Conservation (phyloP, 2,888 invertebrate genomes). For the Diadegma fenestrale region DNA sequence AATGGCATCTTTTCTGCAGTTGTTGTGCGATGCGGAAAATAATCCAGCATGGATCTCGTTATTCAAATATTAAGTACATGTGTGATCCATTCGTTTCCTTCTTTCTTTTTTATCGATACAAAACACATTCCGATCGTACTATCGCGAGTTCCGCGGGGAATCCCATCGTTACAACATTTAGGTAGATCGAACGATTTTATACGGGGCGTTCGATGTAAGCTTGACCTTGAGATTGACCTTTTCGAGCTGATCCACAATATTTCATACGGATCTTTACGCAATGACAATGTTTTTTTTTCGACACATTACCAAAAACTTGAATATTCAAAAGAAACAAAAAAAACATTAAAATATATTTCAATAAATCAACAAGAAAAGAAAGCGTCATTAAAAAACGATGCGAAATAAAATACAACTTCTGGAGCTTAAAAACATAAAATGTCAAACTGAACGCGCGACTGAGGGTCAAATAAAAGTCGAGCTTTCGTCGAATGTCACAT, state of each 20-base stretch:
- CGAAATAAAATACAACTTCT: neutral
- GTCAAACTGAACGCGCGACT: slow-evolving; percentile 43
- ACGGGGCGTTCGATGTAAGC: slow-evolving; percentile 33
- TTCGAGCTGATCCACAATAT: neutral
- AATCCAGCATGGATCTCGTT: slow-evolving; percentile 38
- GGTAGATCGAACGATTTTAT: slow-evolving; percentile 47
- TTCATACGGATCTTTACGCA: neutral
- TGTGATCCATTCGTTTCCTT: slow-evolving; percentile 21
- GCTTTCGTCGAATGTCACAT: slow-evolving; percentile 27
- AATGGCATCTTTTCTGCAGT: slow-evolving; percentile 8
- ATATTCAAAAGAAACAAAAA: neutral
- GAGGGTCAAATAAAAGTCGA: slow-evolving; percentile 31
- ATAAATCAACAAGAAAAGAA: neutral
- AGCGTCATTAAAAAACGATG: neutral
- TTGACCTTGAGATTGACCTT: slow-evolving; percentile 27
- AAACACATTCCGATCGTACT: slow-evolving; percentile 74
- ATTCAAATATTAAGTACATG: slow-evolving; percentile 61
- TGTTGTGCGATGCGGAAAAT: slow-evolving; percentile 27
- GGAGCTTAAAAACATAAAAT: slow-evolving; percentile 7
- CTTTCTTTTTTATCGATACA: slow-evolving; percentile 71
- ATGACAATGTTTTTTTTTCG: neutral
- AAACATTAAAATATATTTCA: neutral
- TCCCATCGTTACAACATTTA: slow-evolving; percentile 47
- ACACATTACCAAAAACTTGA: neutral
- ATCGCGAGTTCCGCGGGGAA: slow-evolving; percentile 41